These are phyloP conservation scores for Agonopterix arenella DNA, from an alignment of 2,888 invertebrate genomes.

Conservation along the genomic window DNA sequence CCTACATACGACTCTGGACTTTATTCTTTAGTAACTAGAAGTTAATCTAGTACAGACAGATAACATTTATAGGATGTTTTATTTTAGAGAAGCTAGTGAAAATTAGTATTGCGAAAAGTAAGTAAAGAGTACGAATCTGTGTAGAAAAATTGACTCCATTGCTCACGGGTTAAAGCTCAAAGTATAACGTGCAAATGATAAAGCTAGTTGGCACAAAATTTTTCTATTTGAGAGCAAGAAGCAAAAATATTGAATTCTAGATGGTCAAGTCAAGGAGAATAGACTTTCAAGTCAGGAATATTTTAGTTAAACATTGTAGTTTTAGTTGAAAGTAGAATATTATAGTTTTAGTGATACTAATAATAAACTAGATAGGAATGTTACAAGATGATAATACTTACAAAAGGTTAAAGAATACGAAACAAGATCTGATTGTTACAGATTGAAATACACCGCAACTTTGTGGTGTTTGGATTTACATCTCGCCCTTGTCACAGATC, in stretches of 20 bases:
- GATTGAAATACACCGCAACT: no score
- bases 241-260: slow-evolving; percentile 58
- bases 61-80: slow-evolving; percentile 24
- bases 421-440: no score
- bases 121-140: slow-evolving; percentile 30
- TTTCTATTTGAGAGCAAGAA: slow-evolving; percentile 32
- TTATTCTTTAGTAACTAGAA: background rate
- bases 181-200: background rate
- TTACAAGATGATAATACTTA: no score
- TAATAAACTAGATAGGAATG: background rate
- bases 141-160: slow-evolving; percentile 27
- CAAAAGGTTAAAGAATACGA: no score
- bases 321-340: no score
- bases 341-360: no score
- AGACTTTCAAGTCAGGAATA: slow-evolving; percentile 54
- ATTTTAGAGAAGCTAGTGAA: slow-evolving; percentile 18
- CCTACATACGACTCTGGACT: background rate
- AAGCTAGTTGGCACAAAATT: background rate
- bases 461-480: no score
- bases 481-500: no score
- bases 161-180: slow-evolving; percentile 25
- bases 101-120: slow-evolving; percentile 66
- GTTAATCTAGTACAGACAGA: slow-evolving; percentile 5
- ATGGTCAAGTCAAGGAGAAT: slow-evolving; percentile 51
- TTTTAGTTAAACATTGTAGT: no score